Evolutionary conservation across 2,888 invertebrate genomes (phyloP).

Genomic region (Fragum fragum): DNA sequence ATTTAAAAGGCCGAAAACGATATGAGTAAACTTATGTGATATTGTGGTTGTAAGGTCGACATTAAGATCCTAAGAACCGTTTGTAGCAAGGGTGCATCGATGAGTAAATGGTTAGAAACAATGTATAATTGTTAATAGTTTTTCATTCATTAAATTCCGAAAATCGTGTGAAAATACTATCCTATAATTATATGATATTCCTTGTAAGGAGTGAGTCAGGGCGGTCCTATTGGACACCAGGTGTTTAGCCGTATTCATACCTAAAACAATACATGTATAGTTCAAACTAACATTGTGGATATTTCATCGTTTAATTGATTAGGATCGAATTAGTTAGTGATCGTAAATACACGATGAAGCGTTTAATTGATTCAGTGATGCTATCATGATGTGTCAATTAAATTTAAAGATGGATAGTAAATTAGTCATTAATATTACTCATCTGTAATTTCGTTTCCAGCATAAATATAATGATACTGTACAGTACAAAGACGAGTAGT

Average conservation of each 20-base stretch:
- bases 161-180: not conserved
- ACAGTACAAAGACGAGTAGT: no score
- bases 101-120: not conserved
- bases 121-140: not conserved
- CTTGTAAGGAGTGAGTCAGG: conserved; percentile 1
- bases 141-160: not conserved
- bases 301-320: conserved; percentile 34
- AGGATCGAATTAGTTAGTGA: conserved; percentile 21
- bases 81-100: not conserved
- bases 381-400: conserved; percentile 59
- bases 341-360: conserved; percentile 25
- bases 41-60: no score
- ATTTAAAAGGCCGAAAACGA: no score
- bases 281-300: conserved; percentile 2
- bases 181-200: not conserved
- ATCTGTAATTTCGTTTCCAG: not conserved
- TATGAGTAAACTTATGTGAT: no score
- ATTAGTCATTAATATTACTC: conserved; percentile 24
- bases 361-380: conserved; percentile 55
- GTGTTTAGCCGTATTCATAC: conserved; percentile 1
- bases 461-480: no score
- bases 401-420: conserved; percentile 22
- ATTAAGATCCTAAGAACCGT: no score
- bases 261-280: conserved; percentile 24
- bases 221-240: conserved; percentile 21